phyloP scores from a whole-genome alignment of 2,797 vertebrate species.

The Neopelma chrysocephalum region DNA sequence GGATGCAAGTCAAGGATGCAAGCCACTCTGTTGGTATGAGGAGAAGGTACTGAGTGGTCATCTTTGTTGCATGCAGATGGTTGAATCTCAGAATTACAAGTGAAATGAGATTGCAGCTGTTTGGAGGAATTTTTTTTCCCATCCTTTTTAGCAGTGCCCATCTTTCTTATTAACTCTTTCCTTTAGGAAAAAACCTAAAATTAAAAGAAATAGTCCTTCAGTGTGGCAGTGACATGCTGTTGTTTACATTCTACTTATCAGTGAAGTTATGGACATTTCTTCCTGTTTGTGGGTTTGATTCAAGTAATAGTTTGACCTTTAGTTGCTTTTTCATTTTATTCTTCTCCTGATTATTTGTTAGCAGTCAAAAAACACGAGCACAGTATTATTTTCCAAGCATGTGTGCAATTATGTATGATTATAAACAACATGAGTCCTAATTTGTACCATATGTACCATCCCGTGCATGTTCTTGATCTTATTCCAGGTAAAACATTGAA shows the following conservation, averaged over 20 bases:
- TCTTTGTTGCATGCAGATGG: not conserved
- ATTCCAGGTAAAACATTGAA: not conserved
- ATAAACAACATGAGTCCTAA: not conserved
- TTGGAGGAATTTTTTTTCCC: not conserved
- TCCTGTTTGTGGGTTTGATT: not conserved
- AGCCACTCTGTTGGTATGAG: not conserved
- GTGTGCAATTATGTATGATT: slow-evolving; percentile 30
- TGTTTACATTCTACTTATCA: not conserved
- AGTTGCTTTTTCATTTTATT: not conserved
- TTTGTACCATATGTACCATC: not conserved
- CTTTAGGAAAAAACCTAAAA: not conserved
- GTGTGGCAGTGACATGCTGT: not conserved
- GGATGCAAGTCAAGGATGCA: not conserved
- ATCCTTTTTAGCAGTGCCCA: not conserved
- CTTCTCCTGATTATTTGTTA: not conserved
- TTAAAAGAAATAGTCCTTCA: not conserved
- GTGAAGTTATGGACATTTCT: not conserved
- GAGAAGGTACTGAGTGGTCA: not conserved
- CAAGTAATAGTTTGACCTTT: not conserved
- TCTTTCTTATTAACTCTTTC: not conserved
- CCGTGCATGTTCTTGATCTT: not conserved
- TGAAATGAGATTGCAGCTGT: not conserved
- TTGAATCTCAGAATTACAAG: not conserved
- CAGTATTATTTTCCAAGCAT: slow-evolving; percentile 25
- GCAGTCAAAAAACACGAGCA: not conserved